These are phyloP conservation scores for Turnix velox DNA, from an alignment of 2,113 vertebrate species.

Conservation along the genomic window DNA sequence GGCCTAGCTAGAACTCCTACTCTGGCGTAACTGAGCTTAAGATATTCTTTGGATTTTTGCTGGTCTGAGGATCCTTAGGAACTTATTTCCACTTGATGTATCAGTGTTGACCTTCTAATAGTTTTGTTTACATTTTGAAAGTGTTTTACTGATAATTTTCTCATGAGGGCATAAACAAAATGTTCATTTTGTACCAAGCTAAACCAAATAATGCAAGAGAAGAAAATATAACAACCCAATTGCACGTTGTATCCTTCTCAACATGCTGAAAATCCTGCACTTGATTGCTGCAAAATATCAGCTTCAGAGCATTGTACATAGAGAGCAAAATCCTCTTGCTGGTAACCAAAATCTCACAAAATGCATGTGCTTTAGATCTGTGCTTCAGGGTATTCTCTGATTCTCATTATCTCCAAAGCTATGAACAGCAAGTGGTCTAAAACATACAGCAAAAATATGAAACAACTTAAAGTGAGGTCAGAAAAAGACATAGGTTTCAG, in stretches of 20 bases:
- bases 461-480: background rate
- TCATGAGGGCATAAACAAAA: background rate
- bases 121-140: background rate
- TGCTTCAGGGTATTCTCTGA: background rate
- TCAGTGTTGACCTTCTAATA: background rate
- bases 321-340: background rate
- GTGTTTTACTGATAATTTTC: background rate
- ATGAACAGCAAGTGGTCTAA: background rate
- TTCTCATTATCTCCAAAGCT: background rate
- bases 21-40: background rate
- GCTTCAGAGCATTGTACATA: background rate
- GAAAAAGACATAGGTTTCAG: background rate
- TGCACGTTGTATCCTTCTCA: background rate
- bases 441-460: background rate
- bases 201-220: background rate
- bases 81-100: background rate
- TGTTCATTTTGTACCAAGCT: background rate
- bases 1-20: background rate
- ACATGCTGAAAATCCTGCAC: background rate
- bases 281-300: background rate
- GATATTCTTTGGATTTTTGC: background rate
- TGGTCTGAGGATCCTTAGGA: background rate
- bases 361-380: background rate
- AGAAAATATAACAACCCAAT: background rate
- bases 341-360: background rate